Percentiles rank a stretch among this genome's conserved stretches.
Evolutionary conservation across 2,113 vertebrate genomes (phyloP).

Genomic region (Proterorhinus semilunaris): DNA sequence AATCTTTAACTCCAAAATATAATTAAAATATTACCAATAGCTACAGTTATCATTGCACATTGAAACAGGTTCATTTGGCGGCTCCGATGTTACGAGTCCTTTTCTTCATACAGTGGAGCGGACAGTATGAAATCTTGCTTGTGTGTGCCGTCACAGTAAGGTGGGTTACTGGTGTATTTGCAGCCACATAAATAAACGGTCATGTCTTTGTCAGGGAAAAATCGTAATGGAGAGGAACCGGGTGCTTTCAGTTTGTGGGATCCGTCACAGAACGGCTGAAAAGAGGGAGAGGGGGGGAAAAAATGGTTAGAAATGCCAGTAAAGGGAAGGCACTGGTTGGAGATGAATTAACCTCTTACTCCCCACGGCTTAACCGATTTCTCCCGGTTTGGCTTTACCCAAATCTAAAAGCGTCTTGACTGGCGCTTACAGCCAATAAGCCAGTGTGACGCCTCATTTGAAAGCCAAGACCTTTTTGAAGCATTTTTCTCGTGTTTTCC

Average conservation of each 20-base stretch:
- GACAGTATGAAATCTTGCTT: conserved; percentile 61
- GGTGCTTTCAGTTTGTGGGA: conserved; percentile 72
- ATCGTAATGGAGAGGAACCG: conserved; percentile 73
- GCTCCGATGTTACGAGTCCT: conserved; percentile 5
- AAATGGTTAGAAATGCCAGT: not conserved
- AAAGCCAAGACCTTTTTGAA: too few relatives aligned
- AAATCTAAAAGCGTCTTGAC: too few relatives aligned
- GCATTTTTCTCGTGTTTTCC: too few relatives aligned
- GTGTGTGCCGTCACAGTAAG: conserved; percentile 85
- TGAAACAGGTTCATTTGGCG: not conserved
- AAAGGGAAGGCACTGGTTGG: not conserved
- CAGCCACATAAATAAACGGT: conserved; percentile 79
- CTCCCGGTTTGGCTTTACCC: too few relatives aligned
- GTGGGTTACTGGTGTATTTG: conserved; percentile 78
- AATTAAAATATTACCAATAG: too few relatives aligned
- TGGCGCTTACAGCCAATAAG: too few relatives aligned
- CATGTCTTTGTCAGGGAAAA: conserved; percentile 65
- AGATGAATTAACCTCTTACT: too few relatives aligned
- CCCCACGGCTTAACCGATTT: too few relatives aligned
- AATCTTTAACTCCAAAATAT: too few relatives aligned
- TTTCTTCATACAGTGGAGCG: conserved; percentile 18
- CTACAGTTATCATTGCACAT: not conserved
- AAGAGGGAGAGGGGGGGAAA: conserved; percentile 8
- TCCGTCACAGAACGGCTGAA: conserved; percentile 87
- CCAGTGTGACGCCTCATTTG: too few relatives aligned